Evolutionary conservation across 2,113 vertebrate species (phyloP), one percentile per base, ranked within the genome.

Genomic region (Zeus faber): DNA sequence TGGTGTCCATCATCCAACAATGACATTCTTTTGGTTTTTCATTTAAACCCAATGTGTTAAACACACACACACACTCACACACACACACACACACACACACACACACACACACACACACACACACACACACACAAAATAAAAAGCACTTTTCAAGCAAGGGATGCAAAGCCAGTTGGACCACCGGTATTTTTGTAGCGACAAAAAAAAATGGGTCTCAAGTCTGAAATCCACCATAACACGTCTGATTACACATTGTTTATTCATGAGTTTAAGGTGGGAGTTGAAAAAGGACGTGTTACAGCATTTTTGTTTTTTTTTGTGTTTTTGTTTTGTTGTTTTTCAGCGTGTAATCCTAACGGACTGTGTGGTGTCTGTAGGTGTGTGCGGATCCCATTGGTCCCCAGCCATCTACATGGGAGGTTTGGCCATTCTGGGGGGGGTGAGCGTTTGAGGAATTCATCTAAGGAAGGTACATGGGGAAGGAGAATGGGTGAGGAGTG

Each of bases 401-500:
- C 49, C 48, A 59, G 53, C 65, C 59, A 66, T 73, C 66, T 64
- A 43, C 71, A 72, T 70, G 69, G 50, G 73, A 51, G 70, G 62
- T 37, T 67, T 54, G 66, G 54, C 49, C 65, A 51, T 58, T 71
- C 56, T 54, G 54, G 39, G 41, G 49, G 14, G 45, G 79, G 67
- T 78, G 70, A 59, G 62, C 59, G 63, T 75, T 58, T 68, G 67
- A 67, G 70, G 60, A 68, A 73, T 72, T 72, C 61, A 75, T 79
- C 76, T 81, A 76, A 14, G 6, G 33, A 37, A 37, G 33, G n/a
- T 37, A 2, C 11, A n/a, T 4, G 33, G 9, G 33, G 33, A n/a
- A 2, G 33, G 33, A 13, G 33, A 11, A 8, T 78, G 64, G 51
- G 71, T 51, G 65, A 71, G 77, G 82, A 65, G 62, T 68, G 50